Percentiles rank a stretch among this genome's conserved stretches.
phyloP scores from a whole-genome alignment of 2,888 invertebrate species.

The Pseudanteris insignis region DNA sequence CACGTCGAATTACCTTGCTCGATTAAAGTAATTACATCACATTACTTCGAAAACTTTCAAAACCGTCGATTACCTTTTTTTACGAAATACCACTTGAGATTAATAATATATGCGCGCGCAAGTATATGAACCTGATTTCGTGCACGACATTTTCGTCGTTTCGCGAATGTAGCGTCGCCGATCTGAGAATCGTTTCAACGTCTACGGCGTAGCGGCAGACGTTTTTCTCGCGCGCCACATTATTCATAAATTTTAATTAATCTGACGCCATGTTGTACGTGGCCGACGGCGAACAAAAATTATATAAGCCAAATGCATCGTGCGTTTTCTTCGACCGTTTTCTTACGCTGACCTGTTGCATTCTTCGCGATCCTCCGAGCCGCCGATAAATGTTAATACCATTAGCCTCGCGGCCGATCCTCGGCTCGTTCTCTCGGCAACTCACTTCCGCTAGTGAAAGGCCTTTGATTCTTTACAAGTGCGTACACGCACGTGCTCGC shows the following conservation, averaged over 20 bases:
- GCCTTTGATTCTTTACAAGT: no score
- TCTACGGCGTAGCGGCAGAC: no score
- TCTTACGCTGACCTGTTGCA: slow-evolving; percentile 8
- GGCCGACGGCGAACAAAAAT: slow-evolving; percentile 29
- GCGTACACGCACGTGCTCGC: slow-evolving; percentile 18
- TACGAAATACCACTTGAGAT: slow-evolving; percentile 18
- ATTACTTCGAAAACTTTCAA: slow-evolving; percentile 25
- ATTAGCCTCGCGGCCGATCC: slow-evolving; percentile 49
- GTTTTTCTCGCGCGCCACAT: no score
- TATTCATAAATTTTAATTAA: slow-evolving; percentile 8
- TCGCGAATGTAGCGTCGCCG: no score
- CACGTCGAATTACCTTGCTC: no score
- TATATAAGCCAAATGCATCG: slow-evolving; percentile 25
- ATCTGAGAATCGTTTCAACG: no score
- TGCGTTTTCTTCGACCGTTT: slow-evolving; percentile 20
- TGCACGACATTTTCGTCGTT: no score
- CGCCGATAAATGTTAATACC: slow-evolving; percentile 41
- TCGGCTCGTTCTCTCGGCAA: slow-evolving; percentile 55
- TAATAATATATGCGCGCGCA: slow-evolving; percentile 19
- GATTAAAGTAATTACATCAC: slow-evolving; percentile 27
- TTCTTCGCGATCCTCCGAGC: slow-evolving; percentile 21
- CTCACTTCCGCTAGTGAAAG: slow-evolving; percentile 61
- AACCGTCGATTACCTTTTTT: slow-evolving; percentile 28
- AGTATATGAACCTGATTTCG: background rate
- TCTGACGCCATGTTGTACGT: slow-evolving; percentile 8